Evolutionary conservation across 2,797 vertebrate genomes (phyloP), one percentile per base, ranked within the genome.

Genomic region (Australoheros facetus): DNA sequence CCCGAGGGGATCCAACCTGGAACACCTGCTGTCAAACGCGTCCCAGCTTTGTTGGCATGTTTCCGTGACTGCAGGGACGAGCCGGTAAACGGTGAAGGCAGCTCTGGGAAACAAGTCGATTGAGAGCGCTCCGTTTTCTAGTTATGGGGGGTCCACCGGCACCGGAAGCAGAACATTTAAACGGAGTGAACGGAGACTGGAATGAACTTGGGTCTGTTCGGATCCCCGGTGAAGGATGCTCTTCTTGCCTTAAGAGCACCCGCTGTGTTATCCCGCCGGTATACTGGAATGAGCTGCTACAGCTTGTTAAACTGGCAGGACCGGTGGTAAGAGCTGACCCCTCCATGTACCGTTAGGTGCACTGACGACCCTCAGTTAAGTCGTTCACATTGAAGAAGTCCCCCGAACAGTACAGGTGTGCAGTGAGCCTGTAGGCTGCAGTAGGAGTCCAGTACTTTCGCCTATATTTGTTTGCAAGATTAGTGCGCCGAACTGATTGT

Each of bases 251-350:
- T 39, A 70, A 30, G 60, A 71, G 70, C 45, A 5, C 71, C 3
- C 4, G 19, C 1, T 17, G 51, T 19, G 75, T 81, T 19, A 73
- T 95, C 60, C 88, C 90, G 1, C 56, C n/a, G 4, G 57, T 39
- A 0, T 93, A 90, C 79, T 85, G 79, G 57, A 42, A 83, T 3
- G 95, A 96, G 83, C 66, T 91, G 12, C 13, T 76, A 0, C 86
- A 95, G 16, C 58, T 95, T 11, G 14, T 89, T 16, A 94, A 90
- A 78, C 79, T 96, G 55, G 93, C 94, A 2, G 94, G 93, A 89
- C 95, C 95, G 1, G 94, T 96, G 95, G 95, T 96, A 87, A 90
- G 85, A 69, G 5, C 4, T 11, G 51, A 26, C 1, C 13, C 14
- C 42, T 48, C 34, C 8, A 4, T 39, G 3, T 12, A 3, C 48